Evolutionary conservation across 2,113 vertebrate species (phyloP), one percentile per base, ranked within the genome.

Genomic region (Epinephelus cyanopodus): DNA sequence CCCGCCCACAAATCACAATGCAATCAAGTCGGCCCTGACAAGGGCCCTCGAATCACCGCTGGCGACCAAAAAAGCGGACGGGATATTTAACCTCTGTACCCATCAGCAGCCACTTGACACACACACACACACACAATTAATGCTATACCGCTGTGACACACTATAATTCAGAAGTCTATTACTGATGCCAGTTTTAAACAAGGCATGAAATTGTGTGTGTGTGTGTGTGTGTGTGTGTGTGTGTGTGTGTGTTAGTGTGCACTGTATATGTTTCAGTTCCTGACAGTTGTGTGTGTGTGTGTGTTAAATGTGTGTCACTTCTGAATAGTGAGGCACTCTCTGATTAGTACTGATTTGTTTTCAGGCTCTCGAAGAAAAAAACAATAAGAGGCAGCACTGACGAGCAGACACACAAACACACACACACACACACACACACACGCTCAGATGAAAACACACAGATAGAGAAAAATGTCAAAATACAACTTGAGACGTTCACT

Each of bases 31-130:
- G 17, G 63, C 74, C 54, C 68, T 54, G 75, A 83, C 77, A 70
- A 95, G 93, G 63, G 87, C 88, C 78, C 93, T 95, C 87, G 53
- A 95, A 94, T 95, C 95, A 94, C 87, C 69, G 23, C 69, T 33
- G 61, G 79, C 42, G 23, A 85, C 88, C 81, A 86, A 89, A 89
- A 87, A 82, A 84, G 79, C 21, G 57, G 72, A 86, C 58, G 27
- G 77, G 81, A 90, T 87, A 83, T 93, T 94, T 92, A 95, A 91
- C 91, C 93, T 93, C 74, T 90, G 86, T 76, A 87, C 90, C 88
- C 87, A 90, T 92, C 92, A 84, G 88, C 87, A 85, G 69, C 82
- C 87, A 78, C 89, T 89, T 76, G 15, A 90, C 85, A 92, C 65
- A 84, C 83, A 65, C 63, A 77, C 82, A 79, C 57, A 71, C 79